Evolutionary conservation across 2,113 vertebrate species (phyloP), one percentile per base, ranked within the genome.

Genomic region (Perccottus glenii): DNA sequence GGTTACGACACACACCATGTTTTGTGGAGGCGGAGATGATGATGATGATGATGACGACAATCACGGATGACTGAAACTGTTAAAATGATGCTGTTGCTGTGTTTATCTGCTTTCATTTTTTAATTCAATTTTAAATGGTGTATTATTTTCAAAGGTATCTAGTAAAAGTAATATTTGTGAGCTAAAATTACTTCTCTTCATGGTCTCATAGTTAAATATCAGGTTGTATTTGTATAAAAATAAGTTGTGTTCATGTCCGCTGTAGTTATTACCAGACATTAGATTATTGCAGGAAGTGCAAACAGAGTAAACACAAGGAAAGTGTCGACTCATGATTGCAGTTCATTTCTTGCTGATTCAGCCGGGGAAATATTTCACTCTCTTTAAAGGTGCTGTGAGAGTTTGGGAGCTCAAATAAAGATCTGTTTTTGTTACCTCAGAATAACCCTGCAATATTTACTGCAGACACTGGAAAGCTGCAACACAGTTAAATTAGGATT

Each of bases 71-170:
- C 77, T 76, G 48, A n/a, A 73, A 58, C 58, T 50, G 72, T 75
- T 81, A 67, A 75, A 81, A 67, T n/a, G 72, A 77, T 9, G 61
- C 57, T 64, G 74, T 59, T 70, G 42, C 72, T 78, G 52, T 73
- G 51, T 59, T 66, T 84, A 70, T 48, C 78, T 76, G 74, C 49
- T 74, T 76, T 82, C 69, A 80, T 61, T 85, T 83, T 57, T 69
- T 15, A 1, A 57, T 67, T 33, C 78, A 73, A 83, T 45, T 57
- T 67, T 19, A 81, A 73, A 83, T 45, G 73, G 70, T 61, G 49
- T 60, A 48, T 59, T 51, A 42, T 8, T 0, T 48, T 16, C 12
- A 57, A 48, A 11, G 12, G 19, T 2, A 9, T n/a, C 1, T 16
- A 11, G 27, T 0, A 2, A 60, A 19, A 42, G 19, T 1, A 10